Evolutionary conservation across 1,140 invertebrate genomes (phyloP).

Genomic region (Papilio polytes): DNA sequence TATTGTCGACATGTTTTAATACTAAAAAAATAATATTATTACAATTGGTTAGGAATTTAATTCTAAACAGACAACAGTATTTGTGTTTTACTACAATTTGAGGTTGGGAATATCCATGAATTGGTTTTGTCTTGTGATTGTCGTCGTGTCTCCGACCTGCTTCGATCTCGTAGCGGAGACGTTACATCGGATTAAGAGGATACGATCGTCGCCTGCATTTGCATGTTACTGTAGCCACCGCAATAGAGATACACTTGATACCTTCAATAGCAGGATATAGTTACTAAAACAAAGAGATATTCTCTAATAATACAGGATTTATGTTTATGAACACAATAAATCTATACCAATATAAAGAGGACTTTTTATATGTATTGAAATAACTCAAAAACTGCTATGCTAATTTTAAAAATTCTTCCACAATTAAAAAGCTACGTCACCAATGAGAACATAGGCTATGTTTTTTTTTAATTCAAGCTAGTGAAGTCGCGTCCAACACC

Average conservation of each 20-base stretch:
- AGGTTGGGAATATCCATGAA: background rate
- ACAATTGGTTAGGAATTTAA: background rate
- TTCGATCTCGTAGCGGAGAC: conserved; percentile 9
- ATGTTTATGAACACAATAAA: too few relatives aligned
- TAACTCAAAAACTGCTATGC: too few relatives aligned
- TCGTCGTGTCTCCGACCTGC: conserved; percentile 15
- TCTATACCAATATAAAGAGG: too few relatives aligned
- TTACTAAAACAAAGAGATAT: background rate
- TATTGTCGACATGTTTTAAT: too few relatives aligned
- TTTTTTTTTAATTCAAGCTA: too few relatives aligned
- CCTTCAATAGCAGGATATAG: background rate
- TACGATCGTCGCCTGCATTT: conserved; percentile 5
- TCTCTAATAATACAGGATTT: too few relatives aligned
- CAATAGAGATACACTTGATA: background rate
- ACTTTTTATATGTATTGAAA: too few relatives aligned
- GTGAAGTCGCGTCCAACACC: too few relatives aligned
- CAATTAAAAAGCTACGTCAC: too few relatives aligned
- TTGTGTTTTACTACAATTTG: conserved; percentile 2
- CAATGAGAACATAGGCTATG: too few relatives aligned
- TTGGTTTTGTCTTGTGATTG: conserved; percentile 15
- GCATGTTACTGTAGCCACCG: background rate
- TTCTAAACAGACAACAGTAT: background rate
- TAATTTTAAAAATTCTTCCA: too few relatives aligned
- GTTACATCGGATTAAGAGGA: conserved; percentile 22
- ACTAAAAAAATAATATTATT: too few relatives aligned